A percentile compares a stretch with the other conserved stretches of the same genome.
These are phyloP conservation scores for Thyatira batis DNA, from an alignment of 2,888 invertebrate species.

Conservation along the genomic window DNA sequence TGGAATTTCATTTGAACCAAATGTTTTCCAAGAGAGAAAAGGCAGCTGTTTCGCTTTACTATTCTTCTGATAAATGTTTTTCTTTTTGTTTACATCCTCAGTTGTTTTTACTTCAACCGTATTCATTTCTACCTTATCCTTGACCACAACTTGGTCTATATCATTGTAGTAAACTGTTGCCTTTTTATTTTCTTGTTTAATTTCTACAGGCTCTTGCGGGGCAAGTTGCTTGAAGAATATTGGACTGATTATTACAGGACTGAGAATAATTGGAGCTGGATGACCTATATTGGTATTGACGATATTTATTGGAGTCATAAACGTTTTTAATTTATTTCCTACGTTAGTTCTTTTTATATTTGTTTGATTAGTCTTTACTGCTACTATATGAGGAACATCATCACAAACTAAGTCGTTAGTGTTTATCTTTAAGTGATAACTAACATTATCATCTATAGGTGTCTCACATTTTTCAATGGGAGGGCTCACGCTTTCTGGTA, in stretches of 20 bases:
- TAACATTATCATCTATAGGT: constrained; percentile 56
- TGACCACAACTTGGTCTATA: constrained; percentile 58
- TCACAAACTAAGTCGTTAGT: constrained; percentile 51
- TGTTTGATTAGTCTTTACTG: constrained; percentile 25
- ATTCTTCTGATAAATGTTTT: constrained; percentile 61
- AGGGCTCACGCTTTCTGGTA: constrained; percentile 12
- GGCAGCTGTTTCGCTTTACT: constrained; percentile 54
- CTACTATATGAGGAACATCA: constrained; percentile 26
- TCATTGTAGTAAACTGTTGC: constrained; percentile 68
- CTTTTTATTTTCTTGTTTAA: constrained; percentile 38
- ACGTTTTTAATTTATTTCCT: constrained; percentile 46
- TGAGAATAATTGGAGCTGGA: constrained; percentile 61
- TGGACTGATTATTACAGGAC: constrained; percentile 69
- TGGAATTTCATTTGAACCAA: constrained; percentile 46
- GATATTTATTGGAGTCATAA: constrained; percentile 59
- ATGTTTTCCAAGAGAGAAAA: constrained; percentile 52
- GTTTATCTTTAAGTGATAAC: constrained; percentile 73
- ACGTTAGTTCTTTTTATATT: constrained; percentile 26
- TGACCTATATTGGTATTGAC: constrained; percentile 41
- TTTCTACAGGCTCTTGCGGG: constrained; percentile 19
- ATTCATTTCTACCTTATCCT: constrained; percentile 24
- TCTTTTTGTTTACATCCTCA: constrained; percentile 39
- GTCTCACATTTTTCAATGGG: constrained; percentile 21
- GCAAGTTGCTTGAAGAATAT: constrained; percentile 49
- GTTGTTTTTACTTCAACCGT: constrained; percentile 22